Evolutionary conservation across 2,888 invertebrate species (phyloP).

Genomic region (Isoperla grammatica): DNA sequence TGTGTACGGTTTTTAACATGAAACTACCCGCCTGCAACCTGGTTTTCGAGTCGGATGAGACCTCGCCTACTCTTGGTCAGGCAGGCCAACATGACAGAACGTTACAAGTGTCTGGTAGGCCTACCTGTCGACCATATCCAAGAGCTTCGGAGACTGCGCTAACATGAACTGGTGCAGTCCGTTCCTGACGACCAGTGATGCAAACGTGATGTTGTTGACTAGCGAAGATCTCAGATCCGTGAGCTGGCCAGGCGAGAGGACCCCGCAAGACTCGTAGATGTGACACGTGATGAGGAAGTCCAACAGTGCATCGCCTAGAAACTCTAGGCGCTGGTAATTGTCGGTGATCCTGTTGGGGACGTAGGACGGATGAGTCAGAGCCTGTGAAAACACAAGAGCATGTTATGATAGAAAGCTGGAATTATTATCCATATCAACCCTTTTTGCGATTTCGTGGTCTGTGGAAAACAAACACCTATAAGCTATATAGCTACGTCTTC

Average conservation of each 20-base stretch:
- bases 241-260: constrained; percentile 74
- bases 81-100: too few species aligned
- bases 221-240: constrained; percentile 92
- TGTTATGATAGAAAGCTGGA: background rate
- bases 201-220: constrained; percentile 95
- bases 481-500: background rate
- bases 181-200: constrained; percentile 78
- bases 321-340: constrained; percentile 88
- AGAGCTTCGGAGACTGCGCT: constrained; percentile 48
- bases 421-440: background rate
- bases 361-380: constrained; percentile 89
- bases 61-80: too few species aligned
- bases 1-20: too few species aligned
- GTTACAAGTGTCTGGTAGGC: too few species aligned
- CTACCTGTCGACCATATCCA: constrained; percentile 48
- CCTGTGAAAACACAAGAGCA: constrained; percentile 46
- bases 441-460: too few species aligned
- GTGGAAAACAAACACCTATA: background rate
- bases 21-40: too few species aligned
- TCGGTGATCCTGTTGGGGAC: constrained; percentile 73
- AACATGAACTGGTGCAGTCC: constrained; percentile 72
- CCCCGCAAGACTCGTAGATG: constrained; percentile 69
- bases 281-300: constrained; percentile 86
- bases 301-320: constrained; percentile 85
- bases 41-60: too few species aligned